phyloP scores from a whole-genome alignment of 2,113 vertebrate species.

The Marcusenius ussheri region DNA sequence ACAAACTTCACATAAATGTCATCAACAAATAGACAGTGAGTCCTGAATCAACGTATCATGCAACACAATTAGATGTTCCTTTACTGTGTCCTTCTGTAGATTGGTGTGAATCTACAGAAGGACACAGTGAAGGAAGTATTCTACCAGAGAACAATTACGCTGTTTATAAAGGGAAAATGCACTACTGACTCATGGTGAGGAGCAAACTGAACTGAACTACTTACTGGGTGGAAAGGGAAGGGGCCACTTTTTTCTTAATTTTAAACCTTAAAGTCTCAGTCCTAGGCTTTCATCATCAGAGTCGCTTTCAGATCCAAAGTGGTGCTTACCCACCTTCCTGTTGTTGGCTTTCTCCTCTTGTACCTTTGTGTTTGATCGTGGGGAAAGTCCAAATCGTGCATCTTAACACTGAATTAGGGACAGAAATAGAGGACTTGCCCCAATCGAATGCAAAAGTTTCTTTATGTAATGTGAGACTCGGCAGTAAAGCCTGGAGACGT shows the following conservation, averaged over 20 bases:
- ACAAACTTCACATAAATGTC: neutral
- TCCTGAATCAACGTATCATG: neutral
- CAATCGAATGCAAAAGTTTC: neutral
- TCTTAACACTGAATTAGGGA: slow-evolving; percentile 49
- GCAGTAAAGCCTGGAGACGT: neutral
- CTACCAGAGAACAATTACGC: neutral
- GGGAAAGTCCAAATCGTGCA: slow-evolving; percentile 90
- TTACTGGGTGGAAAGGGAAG: neutral
- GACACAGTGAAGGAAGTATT: neutral
- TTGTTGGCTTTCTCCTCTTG: slow-evolving; percentile 71
- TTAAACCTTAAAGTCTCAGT: slow-evolving; percentile 63
- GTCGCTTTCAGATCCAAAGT: slow-evolving; percentile 77
- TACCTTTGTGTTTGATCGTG: slow-evolving; percentile 78
- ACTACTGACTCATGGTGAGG: too few relatives aligned
- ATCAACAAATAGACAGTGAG: neutral
- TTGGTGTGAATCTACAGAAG: neutral
- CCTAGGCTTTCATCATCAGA: slow-evolving; percentile 59
- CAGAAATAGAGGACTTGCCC: neutral
- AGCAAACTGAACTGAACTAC: neutral
- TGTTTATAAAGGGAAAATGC: neutral
- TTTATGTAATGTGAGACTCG: neutral
- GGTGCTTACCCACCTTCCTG: slow-evolving; percentile 80
- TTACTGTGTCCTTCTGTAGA: too few relatives aligned
- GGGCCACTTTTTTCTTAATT: neutral
- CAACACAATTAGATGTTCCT: neutral